phyloP scores from a whole-genome alignment of 2,113 vertebrate genomes.

The Myrmecobius fasciatus region DNA sequence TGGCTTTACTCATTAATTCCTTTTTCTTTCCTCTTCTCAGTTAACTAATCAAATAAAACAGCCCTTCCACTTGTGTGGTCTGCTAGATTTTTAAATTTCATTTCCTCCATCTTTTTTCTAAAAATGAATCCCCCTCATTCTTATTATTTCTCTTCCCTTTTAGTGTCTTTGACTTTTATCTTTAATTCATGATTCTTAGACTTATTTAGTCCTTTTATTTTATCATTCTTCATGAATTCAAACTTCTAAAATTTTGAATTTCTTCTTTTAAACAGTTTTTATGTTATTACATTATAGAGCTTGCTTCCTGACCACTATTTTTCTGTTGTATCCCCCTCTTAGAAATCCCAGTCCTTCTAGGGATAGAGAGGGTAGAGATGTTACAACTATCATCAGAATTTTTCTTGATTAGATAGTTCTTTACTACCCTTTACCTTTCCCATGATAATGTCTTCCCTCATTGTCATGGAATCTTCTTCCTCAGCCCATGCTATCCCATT shows the following conservation, averaged over 20 bases:
- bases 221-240: not conserved
- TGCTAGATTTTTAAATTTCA: not conserved
- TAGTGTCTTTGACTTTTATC: not conserved
- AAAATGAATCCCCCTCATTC: not conserved
- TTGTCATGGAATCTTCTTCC: not conserved
- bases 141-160: not conserved
- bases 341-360: too few relatives aligned
- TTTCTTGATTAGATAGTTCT: not conserved
- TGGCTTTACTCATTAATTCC: not conserved
- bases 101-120: not conserved
- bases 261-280: not conserved
- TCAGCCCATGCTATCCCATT: not conserved
- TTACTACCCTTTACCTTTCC: not conserved
- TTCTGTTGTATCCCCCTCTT: too few relatives aligned
- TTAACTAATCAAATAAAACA: not conserved
- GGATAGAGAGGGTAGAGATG: not conserved
- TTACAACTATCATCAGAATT: not conserved
- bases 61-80: not conserved
- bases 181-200: not conserved
- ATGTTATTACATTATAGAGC: not conserved
- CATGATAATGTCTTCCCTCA: not conserved
- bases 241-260: too few relatives aligned
- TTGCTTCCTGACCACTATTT: not conserved
- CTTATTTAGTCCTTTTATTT: not conserved
- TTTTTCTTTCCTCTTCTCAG: not conserved